phyloP scores from a whole-genome alignment of 2,113 vertebrate species.

The Rhinopomastus cyanomelas region DNA sequence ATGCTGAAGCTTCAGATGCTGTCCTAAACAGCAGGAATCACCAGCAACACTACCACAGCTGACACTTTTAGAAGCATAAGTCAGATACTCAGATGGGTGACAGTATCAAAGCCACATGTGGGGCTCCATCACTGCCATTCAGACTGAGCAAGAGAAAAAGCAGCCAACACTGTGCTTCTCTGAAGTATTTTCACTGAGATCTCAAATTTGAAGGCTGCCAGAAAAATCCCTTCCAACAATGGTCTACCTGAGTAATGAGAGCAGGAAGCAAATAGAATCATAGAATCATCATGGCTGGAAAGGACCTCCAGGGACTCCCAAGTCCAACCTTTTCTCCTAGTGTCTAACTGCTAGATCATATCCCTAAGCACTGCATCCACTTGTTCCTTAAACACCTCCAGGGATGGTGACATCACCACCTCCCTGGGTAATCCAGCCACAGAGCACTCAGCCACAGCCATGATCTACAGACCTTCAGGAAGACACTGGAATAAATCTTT shows the following conservation, averaged over 20 bases:
- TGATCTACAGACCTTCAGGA: neutral
- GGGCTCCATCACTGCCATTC: neutral
- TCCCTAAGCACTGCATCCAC: too few relatives aligned
- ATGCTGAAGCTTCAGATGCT: neutral
- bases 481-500: neutral
- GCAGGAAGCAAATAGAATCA: too few relatives aligned
- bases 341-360: too few relatives aligned
- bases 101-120: neutral
- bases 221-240: too few relatives aligned
- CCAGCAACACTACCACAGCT: neutral
- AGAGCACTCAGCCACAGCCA: neutral
- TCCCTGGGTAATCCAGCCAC: too few relatives aligned
- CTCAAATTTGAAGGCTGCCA: neutral
- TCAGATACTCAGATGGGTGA: neutral
- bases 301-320: too few relatives aligned
- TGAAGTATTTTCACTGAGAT: neutral
- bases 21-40: neutral
- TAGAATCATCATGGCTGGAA: too few relatives aligned
- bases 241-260: neutral
- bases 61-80: neutral
- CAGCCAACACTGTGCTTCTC: too few relatives aligned
- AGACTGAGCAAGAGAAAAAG: neutral
- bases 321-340: too few relatives aligned
- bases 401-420: too few relatives aligned
- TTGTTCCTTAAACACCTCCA: too few relatives aligned